Evolutionary conservation across 2,113 vertebrate species (phyloP).

Genomic region (Sebastes fasciatus): DNA sequence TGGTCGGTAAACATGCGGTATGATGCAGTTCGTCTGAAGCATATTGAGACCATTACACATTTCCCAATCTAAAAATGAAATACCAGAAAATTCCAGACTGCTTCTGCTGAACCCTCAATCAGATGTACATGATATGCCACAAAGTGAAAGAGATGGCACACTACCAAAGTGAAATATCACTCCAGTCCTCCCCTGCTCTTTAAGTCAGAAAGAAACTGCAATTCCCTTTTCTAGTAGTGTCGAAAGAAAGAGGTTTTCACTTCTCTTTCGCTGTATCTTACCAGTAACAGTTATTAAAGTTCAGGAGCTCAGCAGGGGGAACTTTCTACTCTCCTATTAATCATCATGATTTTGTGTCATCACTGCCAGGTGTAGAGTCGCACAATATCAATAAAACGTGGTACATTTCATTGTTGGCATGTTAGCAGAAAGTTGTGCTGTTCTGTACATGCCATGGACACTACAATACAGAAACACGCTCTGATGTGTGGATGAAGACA

Average conservation of each 20-base stretch:
- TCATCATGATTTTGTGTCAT: neutral
- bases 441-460: no score
- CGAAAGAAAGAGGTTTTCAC: neutral
- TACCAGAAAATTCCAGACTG: neutral
- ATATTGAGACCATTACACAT: neutral
- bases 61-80: neutral
- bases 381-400: neutral
- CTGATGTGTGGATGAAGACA: no score
- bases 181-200: neutral
- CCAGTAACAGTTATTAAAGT: neutral
- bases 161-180: slow-evolving; percentile 24
- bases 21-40: neutral
- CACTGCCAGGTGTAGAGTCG: neutral
- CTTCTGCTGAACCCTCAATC: neutral
- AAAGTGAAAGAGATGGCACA: neutral
- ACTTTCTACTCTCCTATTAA: neutral
- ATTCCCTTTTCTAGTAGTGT: slow-evolving; percentile 8
- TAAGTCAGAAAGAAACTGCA: neutral
- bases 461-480: no score
- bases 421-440: no score
- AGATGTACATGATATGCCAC: neutral
- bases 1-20: neutral
- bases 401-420: no score
- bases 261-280: neutral
- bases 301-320: no score